Evolutionary conservation across 2,113 vertebrate species (phyloP), one percentile per base, ranked within the genome.

Genomic region (Condylura cristata): DNA sequence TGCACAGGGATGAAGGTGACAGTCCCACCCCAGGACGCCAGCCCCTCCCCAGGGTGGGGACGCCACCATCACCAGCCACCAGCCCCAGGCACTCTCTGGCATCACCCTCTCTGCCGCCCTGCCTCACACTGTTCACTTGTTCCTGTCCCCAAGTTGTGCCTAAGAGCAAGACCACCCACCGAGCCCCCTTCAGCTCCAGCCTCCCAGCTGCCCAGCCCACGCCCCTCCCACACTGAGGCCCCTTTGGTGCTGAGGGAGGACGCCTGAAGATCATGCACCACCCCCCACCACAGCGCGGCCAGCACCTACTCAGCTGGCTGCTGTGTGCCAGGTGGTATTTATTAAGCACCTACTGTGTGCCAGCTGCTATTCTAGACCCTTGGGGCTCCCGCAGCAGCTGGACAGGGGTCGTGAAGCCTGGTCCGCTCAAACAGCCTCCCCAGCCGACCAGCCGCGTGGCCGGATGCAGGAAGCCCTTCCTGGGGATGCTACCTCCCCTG

Each of bases 121-220:
- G 75, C 46, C 60, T 76, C 92, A 80, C 63, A 26, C 2, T 28
- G 83, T 24, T 79, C 71, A 26, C 37, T 81, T 60, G 68, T 81
- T 63, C 66, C 94, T 39, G 70, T 66, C 63, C 61, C 34, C 17
- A 20, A 75, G 22, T 20, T 0, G 1, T 34, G 58, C n/a, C 65
- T 61, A 24, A 84, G 18, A 89, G 65, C 53, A 66, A 79, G 90
- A 72, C 75, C 80, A 75, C 93, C 91, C 92, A 78, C 51, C 2
- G n/a, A 74, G 74, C 37, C 28, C 10, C 0, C 32, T 46, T 70
- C 37, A 51, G 65, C 34, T 6, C 63, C 9, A 9, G 5, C 24
- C 24, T 11, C 56, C 44, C 39, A 14, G 46, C 51, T 24, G 51
- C 56, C n/a, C 66, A 13, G n/a, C 34, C 9, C 20, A 5, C 0